phyloP scores from a whole-genome alignment of 2,797 vertebrate species.

The Kryptopterus vitreolus region DNA sequence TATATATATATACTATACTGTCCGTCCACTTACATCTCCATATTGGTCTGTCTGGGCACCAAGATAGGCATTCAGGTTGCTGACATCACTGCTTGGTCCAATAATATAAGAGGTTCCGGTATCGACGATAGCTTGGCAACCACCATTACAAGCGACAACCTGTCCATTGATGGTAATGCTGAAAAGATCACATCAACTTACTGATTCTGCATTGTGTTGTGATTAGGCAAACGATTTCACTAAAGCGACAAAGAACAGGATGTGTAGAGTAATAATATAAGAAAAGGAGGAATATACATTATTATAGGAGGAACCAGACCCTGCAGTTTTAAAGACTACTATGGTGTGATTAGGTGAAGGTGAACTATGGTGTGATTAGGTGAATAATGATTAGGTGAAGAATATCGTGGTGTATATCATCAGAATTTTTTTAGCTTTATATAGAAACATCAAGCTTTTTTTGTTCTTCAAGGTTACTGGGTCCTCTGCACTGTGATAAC shows the following conservation, averaged over 20 bases:
- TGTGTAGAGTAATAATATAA: not conserved
- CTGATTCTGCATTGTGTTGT: not conserved
- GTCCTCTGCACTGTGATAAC: not conserved
- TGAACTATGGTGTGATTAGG: too few relatives aligned
- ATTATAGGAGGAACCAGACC: not conserved
- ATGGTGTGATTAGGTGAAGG: too few relatives aligned
- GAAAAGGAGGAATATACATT: not conserved
- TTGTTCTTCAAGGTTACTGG: constrained; percentile 1
- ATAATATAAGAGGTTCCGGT: constrained; percentile 69
- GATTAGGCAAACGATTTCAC: too few relatives aligned
- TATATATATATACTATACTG: too few relatives aligned
- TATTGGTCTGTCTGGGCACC: constrained; percentile 59
- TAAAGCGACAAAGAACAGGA: too few relatives aligned
- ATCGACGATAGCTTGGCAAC: constrained; percentile 72
- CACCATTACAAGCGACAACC: constrained; percentile 64
- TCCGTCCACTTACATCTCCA: constrained; percentile 63
- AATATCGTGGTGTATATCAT: not conserved
- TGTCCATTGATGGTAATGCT: constrained; percentile 65
- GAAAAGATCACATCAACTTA: constrained; percentile 8
- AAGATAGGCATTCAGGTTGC: constrained; percentile 62
- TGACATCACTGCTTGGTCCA: constrained; percentile 66
- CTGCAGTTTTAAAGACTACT: not conserved
- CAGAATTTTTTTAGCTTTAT: not conserved
- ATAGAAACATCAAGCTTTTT: not conserved
- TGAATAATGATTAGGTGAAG: constrained; percentile 11